Percentiles rank a stretch among this genome's conserved stretches.
Conservation (phyloP, 2,888 invertebrate genomes). For the Orthosia gracilis region DNA sequence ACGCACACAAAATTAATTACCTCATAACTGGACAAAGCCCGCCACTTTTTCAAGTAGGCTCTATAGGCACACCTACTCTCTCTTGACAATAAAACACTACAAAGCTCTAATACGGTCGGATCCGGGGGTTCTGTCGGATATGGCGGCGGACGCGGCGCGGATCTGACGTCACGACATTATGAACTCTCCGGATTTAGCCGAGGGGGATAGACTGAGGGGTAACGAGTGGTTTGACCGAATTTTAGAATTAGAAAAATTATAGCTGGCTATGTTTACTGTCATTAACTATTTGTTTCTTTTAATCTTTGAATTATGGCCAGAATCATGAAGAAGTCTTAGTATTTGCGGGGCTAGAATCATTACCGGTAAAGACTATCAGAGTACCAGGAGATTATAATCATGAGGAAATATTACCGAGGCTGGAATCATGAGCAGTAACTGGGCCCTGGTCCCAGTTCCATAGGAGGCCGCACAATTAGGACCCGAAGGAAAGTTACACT, state of each 20-base stretch:
- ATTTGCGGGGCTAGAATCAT: too few relatives aligned
- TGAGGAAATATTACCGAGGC: too few relatives aligned
- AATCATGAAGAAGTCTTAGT: too few relatives aligned
- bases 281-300: neutral
- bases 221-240: slow-evolving; percentile 14
- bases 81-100: slow-evolving; percentile 30
- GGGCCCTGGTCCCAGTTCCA: too few relatives aligned
- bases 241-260: too few relatives aligned
- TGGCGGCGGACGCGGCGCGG: slow-evolving; percentile 15
- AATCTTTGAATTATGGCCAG: neutral
- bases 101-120: slow-evolving; percentile 25
- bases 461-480: too few relatives aligned
- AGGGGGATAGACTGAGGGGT: neutral
- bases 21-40: neutral
- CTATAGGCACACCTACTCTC: neutral
- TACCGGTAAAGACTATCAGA: too few relatives aligned
- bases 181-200: slow-evolving; percentile 21
- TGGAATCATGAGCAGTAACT: too few relatives aligned
- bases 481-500: too few relatives aligned
- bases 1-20: neutral
- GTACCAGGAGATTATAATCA: too few relatives aligned
- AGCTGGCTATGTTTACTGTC: neutral
- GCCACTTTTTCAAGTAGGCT: neutral
- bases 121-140: slow-evolving; percentile 14
- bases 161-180: slow-evolving; percentile 30